Evolutionary conservation across 2,113 vertebrate genomes (phyloP).

Genomic region (Stomatorhinus ivindoensis): DNA sequence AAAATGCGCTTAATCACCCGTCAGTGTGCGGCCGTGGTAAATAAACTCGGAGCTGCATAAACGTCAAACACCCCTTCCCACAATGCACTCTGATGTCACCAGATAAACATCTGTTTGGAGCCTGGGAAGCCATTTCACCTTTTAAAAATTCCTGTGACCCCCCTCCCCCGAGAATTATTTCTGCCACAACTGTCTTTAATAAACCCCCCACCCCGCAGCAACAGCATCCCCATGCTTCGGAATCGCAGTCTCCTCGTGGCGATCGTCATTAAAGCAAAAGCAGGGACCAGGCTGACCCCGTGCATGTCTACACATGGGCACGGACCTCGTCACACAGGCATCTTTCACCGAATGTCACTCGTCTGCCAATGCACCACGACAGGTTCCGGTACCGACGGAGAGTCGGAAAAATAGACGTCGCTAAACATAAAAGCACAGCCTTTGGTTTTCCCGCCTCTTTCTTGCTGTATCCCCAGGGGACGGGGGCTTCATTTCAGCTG

Average conservation of each 20-base stretch:
- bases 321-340: background rate
- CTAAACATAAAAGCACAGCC: background rate
- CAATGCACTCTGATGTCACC: background rate
- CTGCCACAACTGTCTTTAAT: background rate
- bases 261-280: background rate
- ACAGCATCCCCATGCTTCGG: background rate
- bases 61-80: background rate
- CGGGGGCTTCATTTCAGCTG: background rate
- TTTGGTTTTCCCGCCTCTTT: background rate
- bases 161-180: background rate
- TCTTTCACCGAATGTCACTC: background rate
- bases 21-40: slow-evolving; percentile 34
- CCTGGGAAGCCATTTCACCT: background rate
- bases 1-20: slow-evolving; percentile 59
- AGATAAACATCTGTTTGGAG: background rate
- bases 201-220: background rate
- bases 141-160: background rate
- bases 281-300: background rate
- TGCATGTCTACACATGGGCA: background rate
- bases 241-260: background rate
- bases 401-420: background rate
- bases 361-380: background rate
- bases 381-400: background rate
- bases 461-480: background rate
- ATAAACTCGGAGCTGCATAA: slow-evolving; percentile 26